A percentile compares a stretch with the other conserved stretches of the same genome.
phyloP scores from a whole-genome alignment of 2,113 vertebrate species.

The Anthoscopus minutus region DNA sequence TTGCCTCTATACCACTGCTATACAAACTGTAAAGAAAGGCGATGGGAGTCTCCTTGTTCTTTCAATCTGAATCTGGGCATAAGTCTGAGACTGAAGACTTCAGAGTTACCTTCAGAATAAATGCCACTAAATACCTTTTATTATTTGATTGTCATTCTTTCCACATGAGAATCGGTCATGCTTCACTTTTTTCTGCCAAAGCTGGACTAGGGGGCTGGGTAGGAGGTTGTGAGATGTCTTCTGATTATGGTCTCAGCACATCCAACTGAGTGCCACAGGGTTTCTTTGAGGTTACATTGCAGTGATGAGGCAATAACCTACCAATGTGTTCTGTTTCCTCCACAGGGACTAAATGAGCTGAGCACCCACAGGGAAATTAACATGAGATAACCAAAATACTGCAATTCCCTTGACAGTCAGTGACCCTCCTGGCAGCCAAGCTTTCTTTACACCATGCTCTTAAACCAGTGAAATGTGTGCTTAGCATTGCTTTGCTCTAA shows the following conservation, averaged over 20 bases:
- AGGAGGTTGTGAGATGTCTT: neutral
- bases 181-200: neutral
- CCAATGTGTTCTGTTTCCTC: neutral
- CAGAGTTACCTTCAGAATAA: neutral
- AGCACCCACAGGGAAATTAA: neutral
- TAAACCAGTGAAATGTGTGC: neutral
- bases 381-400: neutral
- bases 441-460: neutral
- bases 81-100: neutral
- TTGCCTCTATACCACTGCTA: neutral
- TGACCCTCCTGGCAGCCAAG: neutral
- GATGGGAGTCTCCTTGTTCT: neutral
- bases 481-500: neutral
- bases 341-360: neutral
- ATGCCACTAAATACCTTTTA: neutral
- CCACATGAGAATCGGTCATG: neutral
- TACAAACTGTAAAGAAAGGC: neutral
- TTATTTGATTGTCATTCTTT: neutral
- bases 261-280: neutral
- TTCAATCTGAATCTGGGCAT: neutral
- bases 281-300: neutral
- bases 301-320: neutral
- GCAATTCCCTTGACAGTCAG: neutral
- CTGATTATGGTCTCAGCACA: neutral
- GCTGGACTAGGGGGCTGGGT: neutral